These are phyloP conservation scores for Macroglossus sobrinus DNA, from an alignment of 2,113 vertebrate species.

Conservation along the genomic window DNA sequence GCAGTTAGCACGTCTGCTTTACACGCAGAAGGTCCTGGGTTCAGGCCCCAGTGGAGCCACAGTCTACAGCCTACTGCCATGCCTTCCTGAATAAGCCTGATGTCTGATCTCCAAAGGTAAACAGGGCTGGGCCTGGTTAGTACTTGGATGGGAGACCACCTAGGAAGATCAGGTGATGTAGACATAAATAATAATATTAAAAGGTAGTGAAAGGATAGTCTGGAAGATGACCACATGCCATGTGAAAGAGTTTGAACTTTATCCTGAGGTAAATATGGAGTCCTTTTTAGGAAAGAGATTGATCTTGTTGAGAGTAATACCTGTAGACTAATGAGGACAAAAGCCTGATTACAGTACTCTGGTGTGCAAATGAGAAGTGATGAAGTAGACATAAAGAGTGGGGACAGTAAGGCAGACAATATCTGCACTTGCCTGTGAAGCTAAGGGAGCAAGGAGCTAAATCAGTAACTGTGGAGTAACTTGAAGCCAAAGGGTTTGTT, in stretches of 20 bases:
- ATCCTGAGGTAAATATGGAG: not conserved
- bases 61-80: no score
- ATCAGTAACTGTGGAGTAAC: not conserved
- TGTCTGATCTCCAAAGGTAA: no score
- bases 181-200: not conserved
- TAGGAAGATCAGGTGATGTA: no score
- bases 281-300: not conserved
- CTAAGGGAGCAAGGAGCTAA: not conserved
- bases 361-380: not conserved
- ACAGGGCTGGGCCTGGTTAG: no score
- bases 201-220: not conserved
- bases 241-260: not conserved
- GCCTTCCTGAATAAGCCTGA: no score
- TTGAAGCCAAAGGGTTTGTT: not conserved
- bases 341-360: not conserved
- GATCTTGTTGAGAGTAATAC: not conserved
- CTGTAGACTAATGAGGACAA: not conserved
- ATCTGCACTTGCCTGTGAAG: not conserved
- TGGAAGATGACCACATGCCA: not conserved
- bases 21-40: no score
- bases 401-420: no score
- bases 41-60: no score
- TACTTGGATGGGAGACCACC: no score
- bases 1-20: no score
- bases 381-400: not conserved